Evolutionary conservation across 2,888 invertebrate species (phyloP).

Genomic region (Brachypalpus laphriformis): DNA sequence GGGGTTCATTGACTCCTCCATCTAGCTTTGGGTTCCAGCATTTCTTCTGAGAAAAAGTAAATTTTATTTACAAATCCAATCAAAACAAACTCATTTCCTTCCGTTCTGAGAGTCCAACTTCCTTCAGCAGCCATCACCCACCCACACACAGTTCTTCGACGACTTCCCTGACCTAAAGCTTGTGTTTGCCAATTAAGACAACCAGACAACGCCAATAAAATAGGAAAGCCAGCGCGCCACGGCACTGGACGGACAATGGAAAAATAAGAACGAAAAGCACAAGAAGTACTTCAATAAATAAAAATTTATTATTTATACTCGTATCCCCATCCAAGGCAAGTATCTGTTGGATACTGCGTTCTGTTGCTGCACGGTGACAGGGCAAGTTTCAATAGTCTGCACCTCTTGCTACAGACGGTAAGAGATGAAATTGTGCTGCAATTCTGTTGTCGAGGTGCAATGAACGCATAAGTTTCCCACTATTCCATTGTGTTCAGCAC

Average conservation of each 20-base stretch:
- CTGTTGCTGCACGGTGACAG: conserved; percentile 38
- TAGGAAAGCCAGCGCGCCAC: neutral
- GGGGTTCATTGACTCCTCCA: too few species aligned
- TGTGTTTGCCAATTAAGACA: conserved; percentile 57
- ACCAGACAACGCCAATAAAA: conserved; percentile 30
- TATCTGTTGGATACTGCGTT: conserved; percentile 44
- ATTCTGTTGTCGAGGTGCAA: conserved; percentile 55
- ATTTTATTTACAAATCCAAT: neutral
- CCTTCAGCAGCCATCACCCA: neutral
- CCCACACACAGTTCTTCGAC: neutral
- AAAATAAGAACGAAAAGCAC: conserved; percentile 54
- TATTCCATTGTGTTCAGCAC: conserved; percentile 62
- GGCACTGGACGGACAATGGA: conserved; percentile 8
- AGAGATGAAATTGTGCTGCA: conserved; percentile 41
- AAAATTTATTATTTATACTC: conserved; percentile 59
- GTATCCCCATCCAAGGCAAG: neutral
- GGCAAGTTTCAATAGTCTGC: conserved; percentile 52
- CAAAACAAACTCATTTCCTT: neutral
- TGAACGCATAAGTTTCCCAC: conserved; percentile 61
- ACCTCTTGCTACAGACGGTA: conserved; percentile 26
- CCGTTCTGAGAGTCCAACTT: neutral
- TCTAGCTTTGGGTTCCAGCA: too few species aligned
- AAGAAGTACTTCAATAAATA: conserved; percentile 64
- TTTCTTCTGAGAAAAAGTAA: too few species aligned
- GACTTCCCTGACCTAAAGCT: conserved; percentile 18